A percentile compares a stretch with the other conserved stretches of the same genome.
Conservation (phyloP, 2,113 vertebrate species). For the Chaenogobius annularis region DNA sequence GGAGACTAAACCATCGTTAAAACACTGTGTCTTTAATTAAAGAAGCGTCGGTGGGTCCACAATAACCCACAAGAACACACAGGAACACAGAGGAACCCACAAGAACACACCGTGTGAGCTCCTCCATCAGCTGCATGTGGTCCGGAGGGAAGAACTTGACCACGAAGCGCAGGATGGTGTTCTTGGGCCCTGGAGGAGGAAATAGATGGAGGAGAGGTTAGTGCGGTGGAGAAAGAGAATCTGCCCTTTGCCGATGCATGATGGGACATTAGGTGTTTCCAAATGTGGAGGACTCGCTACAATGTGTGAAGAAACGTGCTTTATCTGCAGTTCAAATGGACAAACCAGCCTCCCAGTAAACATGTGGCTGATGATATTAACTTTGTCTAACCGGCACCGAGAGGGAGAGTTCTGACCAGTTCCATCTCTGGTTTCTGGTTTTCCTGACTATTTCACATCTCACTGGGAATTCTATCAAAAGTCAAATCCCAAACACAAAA, state of each 20-base stretch:
- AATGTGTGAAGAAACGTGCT: background rate
- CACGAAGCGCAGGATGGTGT: slow-evolving; percentile 91
- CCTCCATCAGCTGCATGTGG: slow-evolving; percentile 92
- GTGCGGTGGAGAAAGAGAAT: background rate
- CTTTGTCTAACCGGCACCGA: no score
- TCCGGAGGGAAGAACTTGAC: slow-evolving; percentile 99
- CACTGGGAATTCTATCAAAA: no score
- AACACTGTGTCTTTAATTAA: slow-evolving; percentile 27
- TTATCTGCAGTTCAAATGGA: no score
- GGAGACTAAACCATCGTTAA: slow-evolving; percentile 19
- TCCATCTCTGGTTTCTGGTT: no score
- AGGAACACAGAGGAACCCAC: slow-evolving; percentile 53
- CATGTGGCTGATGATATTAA: no score
- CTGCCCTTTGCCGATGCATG: background rate
- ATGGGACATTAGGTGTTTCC: slow-evolving; percentile 2
- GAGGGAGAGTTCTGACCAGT: no score
- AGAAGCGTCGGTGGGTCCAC: background rate
- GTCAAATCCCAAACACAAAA: no score
- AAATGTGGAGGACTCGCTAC: background rate
- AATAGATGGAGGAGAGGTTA: slow-evolving; percentile 4
- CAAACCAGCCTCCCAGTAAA: no score
- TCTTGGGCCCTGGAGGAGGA: slow-evolving; percentile 85
- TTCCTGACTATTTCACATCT: no score
- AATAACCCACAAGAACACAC: slow-evolving; percentile 28
- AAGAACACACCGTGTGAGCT: slow-evolving; percentile 89